Percentiles rank a stretch among this genome's conserved stretches.
Conservation (phyloP, 1,140 invertebrate species). For the Ooceraea biroi region DNA sequence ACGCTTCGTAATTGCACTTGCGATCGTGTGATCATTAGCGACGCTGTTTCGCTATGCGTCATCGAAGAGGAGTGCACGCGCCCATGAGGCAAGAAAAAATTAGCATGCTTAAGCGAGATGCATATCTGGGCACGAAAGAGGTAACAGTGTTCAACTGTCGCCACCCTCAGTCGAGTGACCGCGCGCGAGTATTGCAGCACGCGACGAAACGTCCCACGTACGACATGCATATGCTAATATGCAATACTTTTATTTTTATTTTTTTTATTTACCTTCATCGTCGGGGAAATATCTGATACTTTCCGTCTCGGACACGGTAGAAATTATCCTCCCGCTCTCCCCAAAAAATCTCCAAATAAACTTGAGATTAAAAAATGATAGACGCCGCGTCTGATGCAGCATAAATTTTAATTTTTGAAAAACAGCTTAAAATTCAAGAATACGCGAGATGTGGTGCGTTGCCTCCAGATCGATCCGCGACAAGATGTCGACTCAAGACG, state of each 20-base stretch:
- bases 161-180: conserved; percentile 38
- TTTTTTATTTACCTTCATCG: conserved; percentile 16
- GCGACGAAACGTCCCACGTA: conserved; percentile 27
- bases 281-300: not conserved
- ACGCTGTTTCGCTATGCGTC: not conserved
- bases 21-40: not conserved
- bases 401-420: too few species aligned
- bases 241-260: not conserved
- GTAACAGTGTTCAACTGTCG: conserved; percentile 46
- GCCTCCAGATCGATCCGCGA: conserved; percentile 66
- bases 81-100: not conserved
- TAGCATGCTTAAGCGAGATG: conserved; percentile 31
- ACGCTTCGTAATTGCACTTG: not conserved
- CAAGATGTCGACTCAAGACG: conserved; percentile 66
- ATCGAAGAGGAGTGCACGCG: not conserved
- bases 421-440: too few species aligned
- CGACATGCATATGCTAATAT: conserved; percentile 7
- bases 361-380: too few species aligned
- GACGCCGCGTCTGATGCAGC: too few species aligned
- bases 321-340: too few species aligned
- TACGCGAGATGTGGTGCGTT: conserved; percentile 37
- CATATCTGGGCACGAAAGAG: conserved; percentile 26
- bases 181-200: conserved; percentile 17
- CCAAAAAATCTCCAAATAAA: conserved; percentile 13
- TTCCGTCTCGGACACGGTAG: too few species aligned